Evolutionary conservation across 2,797 vertebrate genomes (phyloP).

Genomic region (Loriculus beryllinus): DNA sequence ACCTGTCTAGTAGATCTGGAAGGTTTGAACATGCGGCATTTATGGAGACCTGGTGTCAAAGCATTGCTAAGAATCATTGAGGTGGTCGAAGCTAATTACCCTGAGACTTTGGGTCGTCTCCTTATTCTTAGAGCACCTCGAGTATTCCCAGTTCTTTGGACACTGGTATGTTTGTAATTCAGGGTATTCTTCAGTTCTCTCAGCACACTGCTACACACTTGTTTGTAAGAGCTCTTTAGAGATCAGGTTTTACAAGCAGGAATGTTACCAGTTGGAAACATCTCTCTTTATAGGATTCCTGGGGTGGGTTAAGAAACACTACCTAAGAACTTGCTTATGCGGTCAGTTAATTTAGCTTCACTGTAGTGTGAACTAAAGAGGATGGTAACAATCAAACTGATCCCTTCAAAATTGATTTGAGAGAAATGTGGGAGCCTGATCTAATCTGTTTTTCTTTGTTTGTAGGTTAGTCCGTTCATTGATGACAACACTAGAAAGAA

Average conservation of each 20-base stretch:
- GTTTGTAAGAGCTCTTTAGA: neutral
- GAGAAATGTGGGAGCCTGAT: neutral
- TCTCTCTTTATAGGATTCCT: neutral
- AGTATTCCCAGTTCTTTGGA: slow-evolving; percentile 90
- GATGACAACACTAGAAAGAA: slow-evolving; percentile 99
- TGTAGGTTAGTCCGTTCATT: slow-evolving; percentile 95
- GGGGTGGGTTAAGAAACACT: neutral
- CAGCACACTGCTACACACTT: neutral
- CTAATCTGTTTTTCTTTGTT: neutral
- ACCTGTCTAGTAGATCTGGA: slow-evolving; percentile 88
- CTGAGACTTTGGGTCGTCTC: slow-evolving; percentile 86
- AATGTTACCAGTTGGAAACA: neutral
- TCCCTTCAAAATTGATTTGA: neutral
- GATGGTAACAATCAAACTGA: neutral
- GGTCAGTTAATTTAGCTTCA: neutral
- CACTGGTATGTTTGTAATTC: slow-evolving; percentile 77
- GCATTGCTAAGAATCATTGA: slow-evolving; percentile 88
- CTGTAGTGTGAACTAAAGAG: neutral
- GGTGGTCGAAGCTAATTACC: slow-evolving; percentile 90
- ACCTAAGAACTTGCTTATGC: neutral
- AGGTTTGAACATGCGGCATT: slow-evolving; percentile 87
- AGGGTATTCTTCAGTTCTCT: neutral
- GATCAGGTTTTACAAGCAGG: neutral
- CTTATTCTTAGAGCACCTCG: slow-evolving; percentile 86
- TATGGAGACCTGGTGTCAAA: slow-evolving; percentile 88